Conservation (phyloP, 2,113 vertebrate genomes). For the Lophochroa leadbeateri region DNA sequence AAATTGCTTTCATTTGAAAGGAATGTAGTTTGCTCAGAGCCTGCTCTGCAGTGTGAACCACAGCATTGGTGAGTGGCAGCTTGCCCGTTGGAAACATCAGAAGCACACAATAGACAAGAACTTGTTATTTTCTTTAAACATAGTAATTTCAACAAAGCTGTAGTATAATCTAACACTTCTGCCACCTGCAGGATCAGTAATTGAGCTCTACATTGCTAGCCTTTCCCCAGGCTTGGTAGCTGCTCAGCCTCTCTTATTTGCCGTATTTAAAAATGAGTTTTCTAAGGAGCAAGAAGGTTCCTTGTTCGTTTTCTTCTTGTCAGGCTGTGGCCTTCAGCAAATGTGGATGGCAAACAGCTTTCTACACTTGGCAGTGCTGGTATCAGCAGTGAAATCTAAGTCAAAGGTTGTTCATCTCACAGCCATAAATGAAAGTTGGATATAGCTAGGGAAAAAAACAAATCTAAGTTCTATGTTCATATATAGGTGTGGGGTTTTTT, state of each 20-base stretch:
- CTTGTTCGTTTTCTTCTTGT: not conserved
- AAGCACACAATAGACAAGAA: not conserved
- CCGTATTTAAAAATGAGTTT: not conserved
- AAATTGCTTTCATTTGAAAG: not conserved
- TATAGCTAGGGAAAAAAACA: not conserved
- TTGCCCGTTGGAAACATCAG: not conserved
- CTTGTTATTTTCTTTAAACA: not conserved
- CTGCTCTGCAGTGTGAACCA: not conserved
- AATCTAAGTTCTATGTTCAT: not conserved
- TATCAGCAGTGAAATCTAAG: not conserved
- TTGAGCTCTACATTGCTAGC: not conserved
- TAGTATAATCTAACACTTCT: not conserved
- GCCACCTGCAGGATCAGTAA: not conserved
- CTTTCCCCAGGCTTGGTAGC: not conserved
- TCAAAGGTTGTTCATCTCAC: not conserved
- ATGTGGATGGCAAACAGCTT: not conserved
- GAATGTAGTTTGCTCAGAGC: not conserved
- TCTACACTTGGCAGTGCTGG: not conserved
- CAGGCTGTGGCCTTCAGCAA: not conserved
- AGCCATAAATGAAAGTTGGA: not conserved
- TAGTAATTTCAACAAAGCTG: not conserved
- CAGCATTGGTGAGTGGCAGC: not conserved
- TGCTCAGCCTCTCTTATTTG: not conserved
- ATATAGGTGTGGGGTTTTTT: rapidly evolving
- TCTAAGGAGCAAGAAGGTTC: not conserved